Percentiles rank a stretch among this genome's conserved stretches.
Conservation (phyloP, 1,140 invertebrate species). For the Brachystomella parvula region DNA sequence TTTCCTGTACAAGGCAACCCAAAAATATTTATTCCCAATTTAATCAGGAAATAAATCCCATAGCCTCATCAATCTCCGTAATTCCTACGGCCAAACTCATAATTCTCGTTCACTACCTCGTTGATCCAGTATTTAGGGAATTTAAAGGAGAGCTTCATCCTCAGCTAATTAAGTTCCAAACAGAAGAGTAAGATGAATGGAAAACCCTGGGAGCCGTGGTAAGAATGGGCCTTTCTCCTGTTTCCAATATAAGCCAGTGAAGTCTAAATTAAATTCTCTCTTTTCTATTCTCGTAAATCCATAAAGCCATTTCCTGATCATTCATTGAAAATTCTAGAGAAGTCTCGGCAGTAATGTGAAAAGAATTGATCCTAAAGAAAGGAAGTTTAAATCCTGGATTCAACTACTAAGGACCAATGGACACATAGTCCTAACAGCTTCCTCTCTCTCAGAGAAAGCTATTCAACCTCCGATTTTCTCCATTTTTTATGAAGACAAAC, state of each 20-base stretch:
- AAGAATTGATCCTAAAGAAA: conserved; percentile 9
- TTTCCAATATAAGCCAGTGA: no score
- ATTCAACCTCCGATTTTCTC: conserved; percentile 28
- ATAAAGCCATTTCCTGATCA: background rate
- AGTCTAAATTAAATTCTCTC: background rate
- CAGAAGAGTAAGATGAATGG: no score
- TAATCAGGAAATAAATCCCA: background rate
- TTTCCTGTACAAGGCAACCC: background rate
- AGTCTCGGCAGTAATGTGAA: background rate
- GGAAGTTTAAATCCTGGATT: background rate
- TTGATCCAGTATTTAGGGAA: no score
- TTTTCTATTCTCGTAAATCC: background rate
- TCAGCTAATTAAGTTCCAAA: no score
- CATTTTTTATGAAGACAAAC: conserved; percentile 31
- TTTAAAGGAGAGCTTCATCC: no score
- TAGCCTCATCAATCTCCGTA: no score
- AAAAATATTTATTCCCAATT: background rate
- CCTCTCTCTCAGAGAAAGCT: conserved; percentile 2
- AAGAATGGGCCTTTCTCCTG: no score
- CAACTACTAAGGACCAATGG: background rate
- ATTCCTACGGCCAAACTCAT: no score
- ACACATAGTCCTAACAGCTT: conserved; percentile 2
- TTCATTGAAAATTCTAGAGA: conserved; percentile 3
- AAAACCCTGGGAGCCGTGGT: no score
- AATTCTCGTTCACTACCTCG: no score